phyloP scores from a whole-genome alignment of 2,888 invertebrate species.

The Oligia fasciuncula region DNA sequence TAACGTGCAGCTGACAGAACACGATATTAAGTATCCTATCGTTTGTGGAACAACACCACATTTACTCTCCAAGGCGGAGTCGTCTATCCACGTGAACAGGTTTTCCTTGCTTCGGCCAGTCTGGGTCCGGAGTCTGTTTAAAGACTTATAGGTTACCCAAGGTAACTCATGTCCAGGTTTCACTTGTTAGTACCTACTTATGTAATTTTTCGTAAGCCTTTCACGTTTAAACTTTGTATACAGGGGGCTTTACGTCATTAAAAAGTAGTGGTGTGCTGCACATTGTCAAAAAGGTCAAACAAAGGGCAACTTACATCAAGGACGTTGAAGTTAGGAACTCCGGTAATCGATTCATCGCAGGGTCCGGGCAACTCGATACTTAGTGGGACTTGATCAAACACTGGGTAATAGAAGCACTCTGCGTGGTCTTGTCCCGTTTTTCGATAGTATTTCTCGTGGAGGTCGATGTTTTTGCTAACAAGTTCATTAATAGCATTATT shows the following conservation, averaged over 20 bases:
- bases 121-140: too few species aligned
- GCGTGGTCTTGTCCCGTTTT: conserved; percentile 74
- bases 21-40: too few species aligned
- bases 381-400: conserved; percentile 69
- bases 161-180: too few species aligned
- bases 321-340: conserved; percentile 74
- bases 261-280: background rate
- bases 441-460: conserved; percentile 78
- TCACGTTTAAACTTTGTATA: background rate
- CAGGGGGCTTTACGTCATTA: background rate
- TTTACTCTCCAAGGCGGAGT: too few species aligned
- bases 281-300: background rate
- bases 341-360: conserved; percentile 76
- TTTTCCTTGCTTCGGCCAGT: too few species aligned
- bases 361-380: conserved; percentile 76
- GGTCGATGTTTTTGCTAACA: conserved; percentile 72
- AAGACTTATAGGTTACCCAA: too few species aligned
- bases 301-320: conserved; percentile 70
- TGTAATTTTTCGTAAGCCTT: background rate
- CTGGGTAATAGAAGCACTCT: conserved; percentile 84
- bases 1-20: too few species aligned
- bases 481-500: conserved; percentile 68
- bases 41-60: too few species aligned
- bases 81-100: too few species aligned
- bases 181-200: background rate